Evolutionary conservation across 2,888 invertebrate genomes (phyloP), one percentile per base, ranked within the genome.

Genomic region (Archips crataeganus): DNA sequence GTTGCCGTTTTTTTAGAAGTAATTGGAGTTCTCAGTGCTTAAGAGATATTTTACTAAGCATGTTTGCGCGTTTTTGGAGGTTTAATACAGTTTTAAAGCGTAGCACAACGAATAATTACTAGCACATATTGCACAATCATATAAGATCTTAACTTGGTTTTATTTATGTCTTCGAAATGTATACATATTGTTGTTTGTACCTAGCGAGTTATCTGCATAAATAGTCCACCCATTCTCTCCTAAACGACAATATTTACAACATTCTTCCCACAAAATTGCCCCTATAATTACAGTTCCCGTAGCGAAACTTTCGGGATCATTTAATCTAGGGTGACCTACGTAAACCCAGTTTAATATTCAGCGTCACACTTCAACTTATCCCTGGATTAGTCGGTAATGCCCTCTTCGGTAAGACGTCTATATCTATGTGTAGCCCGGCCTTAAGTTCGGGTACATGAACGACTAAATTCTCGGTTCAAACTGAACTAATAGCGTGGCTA

Each of bases 281-380:
- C 64, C 80, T 79, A 82, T 86, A 87, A 88, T 88, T 87, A 89
- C 87, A 88, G 84, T 89, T 88, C 78, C 81, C 80, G 79, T 85
- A 85, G 84, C 81, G 83, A 85, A 86, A 90, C 87, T 90, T 89
- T 85, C 70, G 80, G 83, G 85, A 83, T 84, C 85, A 84, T 79
- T 82, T 89, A 89, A 90, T 89, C 90, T 84, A 70, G 85, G 86
- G 84, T 88, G 89, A 88, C 88, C 89, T 87, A 84, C 81, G 79
- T 79, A 83, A 85, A 84, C 84, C 86, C 84, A 84, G 86, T 84
- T 90, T 90, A 90, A 90, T 90, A 91, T 91, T 91, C 90, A 82
- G 82, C 84, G 89, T 90, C 90, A 90, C 90, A 90, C 88, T 90
- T 85, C 85, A 85, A 86, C 83, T 89, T 83, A 87, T 84, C 84